Base-by-base conservation (phyloP, 1,140 invertebrate species). In the Macrocentrus cingulum region DNA sequence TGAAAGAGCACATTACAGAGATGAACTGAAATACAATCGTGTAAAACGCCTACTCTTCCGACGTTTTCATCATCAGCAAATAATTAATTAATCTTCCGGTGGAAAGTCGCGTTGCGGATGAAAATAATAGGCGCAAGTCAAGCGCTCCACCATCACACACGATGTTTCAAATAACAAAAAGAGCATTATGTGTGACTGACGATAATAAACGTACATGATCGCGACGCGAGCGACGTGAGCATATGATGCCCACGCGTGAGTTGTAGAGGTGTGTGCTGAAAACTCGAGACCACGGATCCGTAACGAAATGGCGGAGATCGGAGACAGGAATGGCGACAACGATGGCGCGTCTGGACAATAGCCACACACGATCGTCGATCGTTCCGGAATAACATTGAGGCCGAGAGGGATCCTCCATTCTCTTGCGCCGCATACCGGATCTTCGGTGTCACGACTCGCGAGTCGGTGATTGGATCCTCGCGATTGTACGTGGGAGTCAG, bases 41-140 rank as follows among this genome's bases (percentile, higher is more conserved):
- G 25, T 9, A 59, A 49, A 56, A 36, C 18, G n/a, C 18, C 18
- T 36, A 29, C 16, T 36, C 49, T 36, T 51, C 18, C 29, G 59
- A 52, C 54, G 23, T 46, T 44, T 63, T 51, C 52, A 23, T 25
- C 25, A 32, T 22, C 15, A 15, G 32, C n/a, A n/a, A n/a, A n/a
- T 25, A 44, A 53, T 59, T 61, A 61, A 65, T 65, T 63, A 57
- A 66, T 63, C 56, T 54, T 20, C 29, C 56, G 52, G 52, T 57
- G 44, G 60, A 61, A 49, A 50, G 29, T 36, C 37, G 6, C 29
- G 9, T 2, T 36, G 32, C 45, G 20, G 45, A 36, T 37, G 34
- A 32, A 29, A 59, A 22, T 29, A 23, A 25, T 3, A 13, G 19
- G n/a, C 22, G 25, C 34, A 20, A 51, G 49, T 54, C 37, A 9